Conservation (phyloP, 2,888 invertebrate species). For the Clistopyga incitator region DNA sequence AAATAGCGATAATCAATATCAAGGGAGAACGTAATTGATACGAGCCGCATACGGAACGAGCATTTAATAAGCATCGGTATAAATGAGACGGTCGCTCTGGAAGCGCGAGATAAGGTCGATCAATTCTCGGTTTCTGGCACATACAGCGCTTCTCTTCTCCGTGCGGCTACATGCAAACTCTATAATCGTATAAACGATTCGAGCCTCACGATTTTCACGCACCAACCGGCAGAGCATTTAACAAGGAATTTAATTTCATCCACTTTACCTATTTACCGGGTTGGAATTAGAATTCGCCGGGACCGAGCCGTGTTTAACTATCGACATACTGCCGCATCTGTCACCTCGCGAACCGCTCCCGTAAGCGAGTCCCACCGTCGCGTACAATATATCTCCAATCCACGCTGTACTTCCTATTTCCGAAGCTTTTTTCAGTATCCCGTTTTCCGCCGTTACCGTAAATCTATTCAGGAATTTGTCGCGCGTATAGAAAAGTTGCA, state of each 20-base stretch:
- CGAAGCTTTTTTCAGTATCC: too few species aligned
- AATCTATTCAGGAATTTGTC: too few species aligned
- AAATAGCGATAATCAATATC: constrained; percentile 28
- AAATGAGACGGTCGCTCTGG: constrained; percentile 30
- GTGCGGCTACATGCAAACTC: background rate
- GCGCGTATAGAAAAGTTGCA: too few species aligned
- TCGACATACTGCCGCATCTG: constrained; percentile 43
- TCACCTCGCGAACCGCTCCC: background rate
- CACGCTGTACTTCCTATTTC: too few species aligned
- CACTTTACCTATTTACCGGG: constrained; percentile 71
- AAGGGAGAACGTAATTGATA: constrained; percentile 32
- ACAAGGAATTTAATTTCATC: constrained; percentile 71
- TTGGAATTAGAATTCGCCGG: constrained; percentile 71
- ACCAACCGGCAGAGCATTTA: constrained; percentile 52
- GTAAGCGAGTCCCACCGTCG: background rate
- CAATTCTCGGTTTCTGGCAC: constrained; percentile 45
- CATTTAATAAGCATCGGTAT: constrained; percentile 44
- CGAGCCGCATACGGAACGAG: constrained; percentile 22
- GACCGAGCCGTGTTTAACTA: constrained; percentile 65
- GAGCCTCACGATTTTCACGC: constrained; percentile 28
- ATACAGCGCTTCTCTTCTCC: background rate
- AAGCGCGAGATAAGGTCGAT: constrained; percentile 46
- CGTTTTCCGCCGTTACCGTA: too few species aligned
- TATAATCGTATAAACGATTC: constrained; percentile 18
- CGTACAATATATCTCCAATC: too few species aligned